These are phyloP conservation scores for Drosophila pegasa DNA, from an alignment of 2,888 invertebrate genomes.

Conservation along the genomic window DNA sequence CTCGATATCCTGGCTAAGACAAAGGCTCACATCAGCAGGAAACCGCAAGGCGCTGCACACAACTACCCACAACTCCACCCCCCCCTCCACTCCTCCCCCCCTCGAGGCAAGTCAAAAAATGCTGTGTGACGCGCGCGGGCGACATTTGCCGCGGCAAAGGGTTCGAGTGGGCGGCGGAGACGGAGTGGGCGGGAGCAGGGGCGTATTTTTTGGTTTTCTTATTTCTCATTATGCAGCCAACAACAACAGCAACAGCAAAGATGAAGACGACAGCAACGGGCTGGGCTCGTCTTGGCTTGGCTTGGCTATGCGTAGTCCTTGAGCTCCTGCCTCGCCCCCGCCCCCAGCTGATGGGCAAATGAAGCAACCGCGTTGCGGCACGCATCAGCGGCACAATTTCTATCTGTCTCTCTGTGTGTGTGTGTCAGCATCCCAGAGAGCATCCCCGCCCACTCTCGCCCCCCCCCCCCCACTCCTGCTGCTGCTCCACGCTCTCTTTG, in stretches of 20 bases:
- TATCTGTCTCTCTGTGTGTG: conserved; percentile 11
- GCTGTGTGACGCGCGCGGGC: conserved; percentile 51
- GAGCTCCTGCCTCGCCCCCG: conserved; percentile 13
- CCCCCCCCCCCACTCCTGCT: not conserved
- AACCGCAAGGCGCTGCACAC: conserved; percentile 64
- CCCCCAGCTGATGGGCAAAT: conserved; percentile 37
- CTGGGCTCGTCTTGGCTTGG: conserved; percentile 20
- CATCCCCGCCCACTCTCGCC: not conserved
- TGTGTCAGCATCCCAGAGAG: conserved; percentile 10
- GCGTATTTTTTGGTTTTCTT: conserved; percentile 45
- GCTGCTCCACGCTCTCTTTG: conserved; percentile 18
- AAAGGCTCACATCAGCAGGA: conserved; percentile 77
- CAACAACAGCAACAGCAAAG: conserved; percentile 20
- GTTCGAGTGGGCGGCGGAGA: not conserved
- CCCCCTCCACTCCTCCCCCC: conserved; percentile 31
- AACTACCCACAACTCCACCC: not conserved
- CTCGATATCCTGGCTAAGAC: conserved; percentile 73
- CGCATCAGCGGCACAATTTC: conserved; percentile 65
- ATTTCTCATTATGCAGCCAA: conserved; percentile 72
- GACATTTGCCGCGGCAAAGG: conserved; percentile 43
- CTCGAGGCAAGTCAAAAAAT: conserved; percentile 28
- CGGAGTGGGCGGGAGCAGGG: too few species aligned
- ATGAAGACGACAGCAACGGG: conserved; percentile 14
- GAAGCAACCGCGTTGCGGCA: conserved; percentile 67
- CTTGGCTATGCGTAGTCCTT: conserved; percentile 32